Evolutionary conservation across 92 coral and sea anemone genomes (phyloP).

Genomic region (Siderastrea siderea): DNA sequence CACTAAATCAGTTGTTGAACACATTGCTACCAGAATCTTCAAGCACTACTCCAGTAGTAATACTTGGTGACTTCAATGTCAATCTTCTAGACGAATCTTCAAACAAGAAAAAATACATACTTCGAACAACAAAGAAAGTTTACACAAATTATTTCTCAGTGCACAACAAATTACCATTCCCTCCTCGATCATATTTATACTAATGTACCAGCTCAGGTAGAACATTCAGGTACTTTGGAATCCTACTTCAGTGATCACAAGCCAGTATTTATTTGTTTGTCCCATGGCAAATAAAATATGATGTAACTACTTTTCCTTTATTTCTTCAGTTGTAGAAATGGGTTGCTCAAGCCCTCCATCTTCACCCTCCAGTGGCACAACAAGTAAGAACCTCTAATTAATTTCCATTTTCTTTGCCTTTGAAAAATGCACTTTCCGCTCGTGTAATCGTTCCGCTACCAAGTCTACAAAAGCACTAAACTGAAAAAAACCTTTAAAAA

Average conservation of each 20-base stretch:
- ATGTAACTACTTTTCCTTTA: not conserved
- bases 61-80: constrained; percentile 63
- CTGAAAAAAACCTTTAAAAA: no score
- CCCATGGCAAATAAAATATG: constrained; percentile 16
- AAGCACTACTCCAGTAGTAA: constrained; percentile 39
- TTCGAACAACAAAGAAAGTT: constrained; percentile 29
- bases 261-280: constrained; percentile 26
- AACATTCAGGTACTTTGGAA: constrained; percentile 24
- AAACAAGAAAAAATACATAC: constrained; percentile 19
- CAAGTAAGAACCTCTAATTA: constrained; percentile 43
- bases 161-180: constrained; percentile 36
- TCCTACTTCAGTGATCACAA: constrained; percentile 37
- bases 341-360: constrained; percentile 53
- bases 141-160: constrained; percentile 26
- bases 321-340: constrained; percentile 36
- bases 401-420: constrained; percentile 36
- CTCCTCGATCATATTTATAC: constrained; percentile 37
- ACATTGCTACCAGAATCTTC: constrained; percentile 6
- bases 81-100: constrained; percentile 50
- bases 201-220: constrained; percentile 18
- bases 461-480: no score
- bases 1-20: not conserved
- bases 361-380: constrained; percentile 44
- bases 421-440: constrained; percentile 40
- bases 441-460: constrained; percentile 1